Evolutionary conservation across 2,113 vertebrate genomes (phyloP).

Genomic region (Solenodon paradoxus): DNA sequence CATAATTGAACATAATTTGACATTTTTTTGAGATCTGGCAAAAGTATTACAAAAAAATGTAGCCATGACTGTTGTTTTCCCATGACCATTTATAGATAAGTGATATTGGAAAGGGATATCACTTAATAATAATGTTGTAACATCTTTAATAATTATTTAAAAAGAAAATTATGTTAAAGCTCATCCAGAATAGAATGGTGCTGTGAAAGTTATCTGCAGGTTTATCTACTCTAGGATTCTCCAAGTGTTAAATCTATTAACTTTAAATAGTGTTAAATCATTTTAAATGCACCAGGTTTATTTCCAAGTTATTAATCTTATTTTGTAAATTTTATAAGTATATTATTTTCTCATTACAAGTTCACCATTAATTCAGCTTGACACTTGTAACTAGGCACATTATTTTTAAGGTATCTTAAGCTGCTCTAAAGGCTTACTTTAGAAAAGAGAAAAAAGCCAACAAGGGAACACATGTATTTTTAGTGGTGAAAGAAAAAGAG

Average conservation of each 20-base stretch:
- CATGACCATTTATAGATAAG: conserved; percentile 52
- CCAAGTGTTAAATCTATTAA: conserved; percentile 74
- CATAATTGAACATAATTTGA: not conserved
- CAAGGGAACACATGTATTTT: conserved; percentile 13
- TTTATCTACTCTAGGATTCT: conserved; percentile 76
- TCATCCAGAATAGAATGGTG: conserved; percentile 71
- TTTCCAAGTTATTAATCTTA: conserved; percentile 51
- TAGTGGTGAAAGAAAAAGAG: conserved; percentile 41
- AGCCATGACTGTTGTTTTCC: conserved; percentile 36
- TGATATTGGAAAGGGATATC: conserved; percentile 45
- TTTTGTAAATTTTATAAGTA: conserved; percentile 70
- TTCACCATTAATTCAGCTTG: conserved; percentile 59
- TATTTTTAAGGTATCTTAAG: conserved; percentile 49
- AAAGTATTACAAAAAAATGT: not conserved
- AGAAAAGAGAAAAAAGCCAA: conserved; percentile 20
- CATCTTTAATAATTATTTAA: conserved; percentile 71
- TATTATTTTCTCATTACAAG: conserved; percentile 74
- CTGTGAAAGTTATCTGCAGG: conserved; percentile 71
- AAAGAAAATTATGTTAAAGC: conserved; percentile 71
- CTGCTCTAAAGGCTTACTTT: conserved; percentile 51
- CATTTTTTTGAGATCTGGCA: not conserved
- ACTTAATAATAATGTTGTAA: conserved; percentile 54
- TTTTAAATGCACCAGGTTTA: conserved; percentile 49
- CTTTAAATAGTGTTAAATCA: conserved; percentile 62
- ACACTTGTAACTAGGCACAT: conserved; percentile 57